Base-by-base conservation (phyloP, 1,140 invertebrate species). In the Formica exsecta region DNA sequence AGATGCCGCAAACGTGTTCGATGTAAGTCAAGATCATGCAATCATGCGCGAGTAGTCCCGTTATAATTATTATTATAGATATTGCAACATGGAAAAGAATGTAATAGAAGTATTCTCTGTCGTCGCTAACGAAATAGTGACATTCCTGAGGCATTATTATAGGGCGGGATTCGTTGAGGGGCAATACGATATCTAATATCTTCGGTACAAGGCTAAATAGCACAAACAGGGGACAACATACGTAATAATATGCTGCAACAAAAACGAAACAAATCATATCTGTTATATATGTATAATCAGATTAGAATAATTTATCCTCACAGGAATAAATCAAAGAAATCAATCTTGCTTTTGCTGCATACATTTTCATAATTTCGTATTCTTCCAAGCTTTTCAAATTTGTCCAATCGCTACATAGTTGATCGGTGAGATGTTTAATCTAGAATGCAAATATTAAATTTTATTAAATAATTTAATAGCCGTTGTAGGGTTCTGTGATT, bases 1-100 rank as follows among this genome's bases (percentile, higher is more conserved):
- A 87, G n/a, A 76, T 6, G 3, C 86, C 59, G 41, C 85, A 88
- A n/a, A 71, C 51, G 22, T 88, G 86, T 13, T 61, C 61, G n/a
- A 65, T 75, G 11, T 59, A 84, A 8, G 25, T 32, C 19, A 65
- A 16, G 13, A 73, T 22, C 48, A 13, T 22, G 4, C 76, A 48
- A 59, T 84, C 77, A 5, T 70, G 32, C 0, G 70, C 44, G 29
- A 86, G 0, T 16, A 75, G 7, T 3, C 1, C 19, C 7, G 61
- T n/a, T n/a, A 68, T 9, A 41, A 6, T 2, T n/a, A 84, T 9
- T 8, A 2, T 3, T 7, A 29, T 0, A 4, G 29, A 2, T 41
- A 44, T 5, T 0, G 38, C 0, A 6, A 4, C 29, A 3, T 77
- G 62, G 1, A 51, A 13, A 6, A 38, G 64, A 64, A 85, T 77